Conservation (phyloP, 2,888 invertebrate species). For the Pinctada fucata region DNA sequence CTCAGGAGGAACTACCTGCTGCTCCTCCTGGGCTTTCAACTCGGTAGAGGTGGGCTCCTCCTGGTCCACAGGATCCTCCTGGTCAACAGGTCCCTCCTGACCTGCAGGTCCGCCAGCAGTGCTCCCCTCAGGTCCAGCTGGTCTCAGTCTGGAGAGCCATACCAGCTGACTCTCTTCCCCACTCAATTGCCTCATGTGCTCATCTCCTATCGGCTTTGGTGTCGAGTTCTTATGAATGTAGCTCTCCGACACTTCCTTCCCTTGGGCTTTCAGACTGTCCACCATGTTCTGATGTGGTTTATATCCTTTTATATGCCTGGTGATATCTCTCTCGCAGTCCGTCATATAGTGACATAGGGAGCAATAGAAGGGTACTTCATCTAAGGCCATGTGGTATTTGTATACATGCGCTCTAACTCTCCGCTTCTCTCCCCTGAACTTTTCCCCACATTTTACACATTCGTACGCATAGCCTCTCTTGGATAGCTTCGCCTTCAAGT, state of each 20-base stretch:
- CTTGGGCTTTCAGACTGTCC: background rate
- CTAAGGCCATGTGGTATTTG: background rate
- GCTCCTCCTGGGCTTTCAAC: too few relatives aligned
- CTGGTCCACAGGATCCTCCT: too few relatives aligned
- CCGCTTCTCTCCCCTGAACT: too few relatives aligned
- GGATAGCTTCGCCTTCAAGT: background rate
- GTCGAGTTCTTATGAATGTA: background rate
- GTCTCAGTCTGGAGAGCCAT: too few relatives aligned
- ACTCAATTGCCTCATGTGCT: background rate
- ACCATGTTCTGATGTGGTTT: background rate
- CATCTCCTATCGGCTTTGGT: background rate
- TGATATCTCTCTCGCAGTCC: background rate
- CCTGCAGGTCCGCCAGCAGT: too few relatives aligned
- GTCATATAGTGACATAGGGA: constrained; percentile 1
- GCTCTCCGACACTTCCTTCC: too few relatives aligned
- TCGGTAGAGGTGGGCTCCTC: too few relatives aligned
- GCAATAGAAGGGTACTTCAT: constrained; percentile 11
- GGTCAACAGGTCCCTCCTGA: too few relatives aligned
- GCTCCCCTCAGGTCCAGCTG: too few relatives aligned
- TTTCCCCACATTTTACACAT: constrained; percentile 1
- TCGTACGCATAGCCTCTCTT: constrained; percentile 8
- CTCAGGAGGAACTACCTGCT: too few relatives aligned
- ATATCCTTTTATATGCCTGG: background rate
- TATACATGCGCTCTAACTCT: background rate
- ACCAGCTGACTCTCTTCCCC: background rate